A percentile compares a stretch with the other conserved stretches of the same genome.
phyloP scores from a whole-genome alignment of 35 echinoderm and acorn worm species.

The Lytechinus variegatus region DNA sequence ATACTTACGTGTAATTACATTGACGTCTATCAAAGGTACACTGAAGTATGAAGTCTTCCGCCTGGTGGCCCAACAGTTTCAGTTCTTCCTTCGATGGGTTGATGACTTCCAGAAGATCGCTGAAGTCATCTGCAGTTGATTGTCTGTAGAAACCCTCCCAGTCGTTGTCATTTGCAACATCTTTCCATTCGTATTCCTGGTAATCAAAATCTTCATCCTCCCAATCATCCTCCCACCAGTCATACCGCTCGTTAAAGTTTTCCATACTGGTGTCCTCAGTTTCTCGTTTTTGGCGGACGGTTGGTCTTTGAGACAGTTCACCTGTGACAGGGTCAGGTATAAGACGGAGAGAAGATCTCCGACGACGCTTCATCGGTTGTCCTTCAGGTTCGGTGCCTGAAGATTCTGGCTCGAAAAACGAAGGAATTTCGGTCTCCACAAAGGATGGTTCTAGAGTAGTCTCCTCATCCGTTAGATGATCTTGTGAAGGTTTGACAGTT shows the following conservation, averaged over 20 bases:
- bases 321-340: slow-evolving; percentile 25
- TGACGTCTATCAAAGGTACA: slow-evolving; percentile 67
- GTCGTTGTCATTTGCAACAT: slow-evolving; percentile 68
- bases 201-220: slow-evolving; percentile 43
- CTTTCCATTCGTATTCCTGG: slow-evolving; percentile 53
- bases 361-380: neutral
- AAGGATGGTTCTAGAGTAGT: neutral
- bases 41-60: slow-evolving; percentile 69
- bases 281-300: neutral
- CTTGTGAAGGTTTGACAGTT: neutral
- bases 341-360: neutral
- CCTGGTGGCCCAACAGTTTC: slow-evolving; percentile 55
- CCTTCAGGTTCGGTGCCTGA: neutral
- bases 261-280: too few relatives aligned
- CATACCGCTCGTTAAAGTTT: slow-evolving; percentile 61
- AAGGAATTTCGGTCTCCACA: neutral
- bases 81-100: slow-evolving; percentile 63
- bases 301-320: neutral
- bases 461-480: neutral
- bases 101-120: slow-evolving; percentile 66
- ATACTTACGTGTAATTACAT: slow-evolving; percentile 62
- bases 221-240: slow-evolving; percentile 78
- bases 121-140: slow-evolving; percentile 82
- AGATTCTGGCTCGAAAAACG: neutral
- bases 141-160: slow-evolving; percentile 80